Evolutionary conservation across 2,113 vertebrate species (phyloP), one percentile per base, ranked within the genome.

Genomic region (Corydoras maculifer): DNA sequence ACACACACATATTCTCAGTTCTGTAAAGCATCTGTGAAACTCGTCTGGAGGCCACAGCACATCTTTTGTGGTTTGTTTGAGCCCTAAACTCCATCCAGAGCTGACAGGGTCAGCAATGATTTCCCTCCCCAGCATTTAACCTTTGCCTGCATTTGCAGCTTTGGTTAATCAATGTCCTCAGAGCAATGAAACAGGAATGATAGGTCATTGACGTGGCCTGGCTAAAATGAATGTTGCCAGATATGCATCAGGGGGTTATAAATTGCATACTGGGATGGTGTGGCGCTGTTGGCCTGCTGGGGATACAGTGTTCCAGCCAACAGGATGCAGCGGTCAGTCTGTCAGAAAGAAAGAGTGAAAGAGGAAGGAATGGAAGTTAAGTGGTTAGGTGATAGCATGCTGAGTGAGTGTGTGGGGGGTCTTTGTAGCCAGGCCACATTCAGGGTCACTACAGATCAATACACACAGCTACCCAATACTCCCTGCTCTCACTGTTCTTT

Each of bases 11-110:
- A 65, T 53, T 53, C 59, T 62, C 43, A 29, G 51, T 35, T 48
- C 58, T 43, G 14, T 50, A 62, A 12, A 68, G 73, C 71, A 80
- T 82, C 76, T 82, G 80, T 73, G 57, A 66, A 80, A 72, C 53
- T 78, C 76, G 70, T 78, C 69, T 53, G 32, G 32, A 66, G 60
- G 35, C 49, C 58, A 18, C 13, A 54, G 59, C 55, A 25, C 32
- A 31, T 71, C 64, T 65, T 75, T 50, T 75, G 73, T 50, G 58
- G 67, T 76, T 70, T 74, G 67, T 64, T 13, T 68, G 48, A 69
- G 49, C 80, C 51, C 50, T 29, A 48, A 72, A 43, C 31, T 74
- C 66, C 68, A 29, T 72, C 72, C 58, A 15, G 72, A 50, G 35
- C 71, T 78, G 65, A 69, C 73, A 76, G 65, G 71, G 71, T 78